These are phyloP conservation scores for Adoxophyes honmai DNA, from an alignment of 1,140 invertebrate species.

Conservation along the genomic window DNA sequence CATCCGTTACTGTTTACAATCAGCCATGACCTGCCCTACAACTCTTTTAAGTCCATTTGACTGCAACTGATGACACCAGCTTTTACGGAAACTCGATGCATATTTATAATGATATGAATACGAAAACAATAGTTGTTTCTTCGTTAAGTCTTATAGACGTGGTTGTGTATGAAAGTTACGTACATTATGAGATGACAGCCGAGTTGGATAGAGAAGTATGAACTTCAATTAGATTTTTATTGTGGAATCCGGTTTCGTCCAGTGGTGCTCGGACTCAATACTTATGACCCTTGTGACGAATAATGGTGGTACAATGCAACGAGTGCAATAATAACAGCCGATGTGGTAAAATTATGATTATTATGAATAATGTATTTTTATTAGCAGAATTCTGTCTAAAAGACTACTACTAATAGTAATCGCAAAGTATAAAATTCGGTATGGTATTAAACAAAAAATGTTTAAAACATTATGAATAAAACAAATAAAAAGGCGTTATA, in stretches of 20 bases:
- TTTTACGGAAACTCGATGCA: constrained; percentile 37
- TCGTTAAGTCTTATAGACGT: no score
- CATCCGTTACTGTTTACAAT: constrained; percentile 67
- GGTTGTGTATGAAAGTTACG: no score
- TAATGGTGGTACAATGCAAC: no score
- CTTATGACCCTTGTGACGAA: background rate
- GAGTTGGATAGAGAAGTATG: background rate
- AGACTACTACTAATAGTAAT: no score
- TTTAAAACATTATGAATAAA: no score
- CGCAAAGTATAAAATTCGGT: no score
- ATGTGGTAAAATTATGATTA: no score
- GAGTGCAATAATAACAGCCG: no score
- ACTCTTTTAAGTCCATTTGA: constrained; percentile 36
- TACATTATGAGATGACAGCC: background rate
- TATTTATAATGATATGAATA: constrained; percentile 14
- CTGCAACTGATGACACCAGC: constrained; percentile 1
- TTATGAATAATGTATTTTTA: no score
- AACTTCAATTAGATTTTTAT: constrained; percentile 12
- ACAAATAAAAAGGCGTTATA: no score
- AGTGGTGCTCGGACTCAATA: background rate
- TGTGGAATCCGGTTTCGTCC: constrained; percentile 6
- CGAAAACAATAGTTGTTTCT: constrained; percentile 20
- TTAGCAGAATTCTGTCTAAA: no score
- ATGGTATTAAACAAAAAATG: no score
- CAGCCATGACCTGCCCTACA: constrained; percentile 72